Evolutionary conservation across 1,140 invertebrate genomes (phyloP), one percentile per base, ranked within the genome.

Genomic region (Heliconius nattereri): DNA sequence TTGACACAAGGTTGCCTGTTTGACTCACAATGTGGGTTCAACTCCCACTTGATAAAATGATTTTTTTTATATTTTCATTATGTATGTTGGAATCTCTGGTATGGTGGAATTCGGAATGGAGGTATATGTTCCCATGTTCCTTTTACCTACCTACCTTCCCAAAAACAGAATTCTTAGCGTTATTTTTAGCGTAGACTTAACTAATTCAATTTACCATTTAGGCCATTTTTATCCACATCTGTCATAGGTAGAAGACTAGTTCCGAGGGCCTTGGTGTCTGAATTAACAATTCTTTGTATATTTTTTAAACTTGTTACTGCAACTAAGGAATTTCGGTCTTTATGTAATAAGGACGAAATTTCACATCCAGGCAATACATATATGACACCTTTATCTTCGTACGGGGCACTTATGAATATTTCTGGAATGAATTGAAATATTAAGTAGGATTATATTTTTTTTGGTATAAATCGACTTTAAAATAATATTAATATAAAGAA

Each of bases 361-460:
- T 88, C 86, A 45, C 79, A 82, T 2, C 90, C 90, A 37, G 86
- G 86, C 3, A 91, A 29, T n/a, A 91, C 82, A 49, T 92, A 92
- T 0, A 92, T 78, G 1, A 85, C 84, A 0, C 86, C 86, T 2
- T 35, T 23, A 16, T 91, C 73, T 81, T 91, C 89, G 73, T 89
- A 91, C 2, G 91, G 91, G 11, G 91, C 89, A 78, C 88, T 87
- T 5, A 92, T 83, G 71, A 89, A 85, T 70, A 92, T 80, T 85
- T 92, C 91, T 92, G 83, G 2, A 86, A 87, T 32, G 49, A 71
- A 78, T 57, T 52, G 3, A 66, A 26, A 60, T 23, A 23, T 23
- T 13, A 23, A 23, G 7, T 11, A 23, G 11, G 0, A 13, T 60
- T 26, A 23, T 57, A 57, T 2, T 23, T n/a, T 23, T 23, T 23